Evolutionary conservation across 2,888 invertebrate species (phyloP), one percentile per base, ranked within the genome.

Genomic region (Acronicta psi): DNA sequence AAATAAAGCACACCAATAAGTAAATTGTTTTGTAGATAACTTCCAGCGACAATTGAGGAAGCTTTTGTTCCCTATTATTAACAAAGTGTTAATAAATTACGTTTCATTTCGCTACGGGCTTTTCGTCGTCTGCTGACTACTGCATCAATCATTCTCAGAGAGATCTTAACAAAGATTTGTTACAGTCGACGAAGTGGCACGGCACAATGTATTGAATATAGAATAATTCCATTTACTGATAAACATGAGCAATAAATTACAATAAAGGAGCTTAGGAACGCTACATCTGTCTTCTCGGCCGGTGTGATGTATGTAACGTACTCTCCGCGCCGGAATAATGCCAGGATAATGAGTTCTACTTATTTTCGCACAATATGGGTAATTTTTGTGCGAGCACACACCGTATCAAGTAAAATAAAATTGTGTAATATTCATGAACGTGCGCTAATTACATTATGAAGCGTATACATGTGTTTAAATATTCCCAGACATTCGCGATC

Each of bases 111-210:
- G 73, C 59, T 54, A 66, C 77, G 80, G 82, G 80, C 76, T 83
- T 86, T 84, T 85, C 84, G 85, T 86, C 84, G 82, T 81, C 80
- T 77, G 73, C 77, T 69, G 78, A 74, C 80, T 80, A 77, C 72
- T 70, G 73, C 84, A 90, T 91, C 89, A 90, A 90, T 91, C 89
- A 87, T 88, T 85, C 82, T 73, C 76, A 64, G 69, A 73, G 70
- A 81, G 82, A 86, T 85, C 81, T 80, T 83, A 82, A 83, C 81
- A 82, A 83, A 85, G 87, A 90, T 90, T 90, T 87, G 87, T 90
- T 81, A 85, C 80, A 86, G 82, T 85, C 83, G 83, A 82, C 85
- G 84, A 74, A 77, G 70, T 79, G 79, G 73, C 73, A 77, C 78
- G 65, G 37, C 52, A 62, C 63, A 77, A 77, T 80, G 74, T 85